Conservation (phyloP, 2,888 invertebrate species). For the Cephus spinipes region DNA sequence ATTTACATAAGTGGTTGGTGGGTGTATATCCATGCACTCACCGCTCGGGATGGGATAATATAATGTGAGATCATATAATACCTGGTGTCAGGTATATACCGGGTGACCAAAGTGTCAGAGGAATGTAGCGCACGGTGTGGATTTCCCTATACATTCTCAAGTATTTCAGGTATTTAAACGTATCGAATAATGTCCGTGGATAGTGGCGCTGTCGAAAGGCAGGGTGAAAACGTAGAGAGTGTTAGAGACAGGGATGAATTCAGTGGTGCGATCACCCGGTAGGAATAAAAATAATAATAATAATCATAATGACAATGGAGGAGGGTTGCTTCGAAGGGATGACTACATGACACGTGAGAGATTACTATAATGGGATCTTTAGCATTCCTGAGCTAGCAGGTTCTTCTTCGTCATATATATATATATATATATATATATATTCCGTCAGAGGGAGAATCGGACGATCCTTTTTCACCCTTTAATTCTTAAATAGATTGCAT, state of each 20-base stretch:
- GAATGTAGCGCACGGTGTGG: neutral
- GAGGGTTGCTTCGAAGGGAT: slow-evolving; percentile 22
- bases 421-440: slow-evolving; percentile 18
- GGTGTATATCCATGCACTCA: slow-evolving; percentile 24
- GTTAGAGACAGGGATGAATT: slow-evolving; percentile 5
- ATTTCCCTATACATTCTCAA: neutral
- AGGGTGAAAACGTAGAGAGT: slow-evolving; percentile 8
- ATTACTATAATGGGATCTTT: slow-evolving; percentile 53
- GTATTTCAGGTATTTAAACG: neutral
- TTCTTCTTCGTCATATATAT: slow-evolving; percentile 47
- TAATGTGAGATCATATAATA: slow-evolving; percentile 23
- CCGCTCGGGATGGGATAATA: slow-evolving; percentile 17
- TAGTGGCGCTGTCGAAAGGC: slow-evolving; percentile 21
- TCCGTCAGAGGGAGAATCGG: neutral
- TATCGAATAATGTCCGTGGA: slow-evolving; percentile 22
- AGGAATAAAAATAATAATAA: slow-evolving; percentile 16
- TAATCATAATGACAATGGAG: slow-evolving; percentile 15
- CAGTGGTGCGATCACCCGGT: slow-evolving; percentile 27
- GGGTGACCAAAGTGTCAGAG: slow-evolving; percentile 12
- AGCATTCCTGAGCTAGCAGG: slow-evolving; percentile 54
- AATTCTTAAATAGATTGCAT: neutral
- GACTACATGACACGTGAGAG: slow-evolving; percentile 40
- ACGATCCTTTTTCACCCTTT: neutral
- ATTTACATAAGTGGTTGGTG: slow-evolving; percentile 39
- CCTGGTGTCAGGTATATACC: slow-evolving; percentile 24